These are phyloP conservation scores for Geotrupes spiniger DNA, from an alignment of 2,888 invertebrate genomes.

Conservation along the genomic window DNA sequence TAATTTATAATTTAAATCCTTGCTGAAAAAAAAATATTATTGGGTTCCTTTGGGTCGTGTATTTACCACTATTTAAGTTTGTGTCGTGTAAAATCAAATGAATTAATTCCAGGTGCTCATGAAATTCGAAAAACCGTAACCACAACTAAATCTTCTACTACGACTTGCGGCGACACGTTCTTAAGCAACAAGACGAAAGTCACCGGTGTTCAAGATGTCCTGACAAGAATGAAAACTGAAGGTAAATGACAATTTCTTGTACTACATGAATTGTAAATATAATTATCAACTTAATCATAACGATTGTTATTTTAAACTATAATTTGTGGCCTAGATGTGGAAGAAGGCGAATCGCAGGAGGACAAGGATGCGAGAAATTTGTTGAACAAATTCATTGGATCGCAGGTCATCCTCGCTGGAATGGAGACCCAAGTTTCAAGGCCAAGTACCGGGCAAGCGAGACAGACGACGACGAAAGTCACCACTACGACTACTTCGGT, in stretches of 20 bases:
- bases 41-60: too few species aligned
- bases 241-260: slow-evolving; percentile 42
- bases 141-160: slow-evolving; percentile 22
- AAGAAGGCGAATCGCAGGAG: slow-evolving; percentile 64
- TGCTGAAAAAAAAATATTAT: too few species aligned
- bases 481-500: slow-evolving; percentile 32
- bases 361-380: slow-evolving; percentile 72
- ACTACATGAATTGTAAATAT: too few species aligned
- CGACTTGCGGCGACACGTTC: slow-evolving; percentile 57
- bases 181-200: slow-evolving; percentile 69
- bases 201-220: slow-evolving; percentile 71
- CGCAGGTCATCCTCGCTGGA: slow-evolving; percentile 75
- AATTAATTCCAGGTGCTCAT: slow-evolving; percentile 9
- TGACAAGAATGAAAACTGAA: slow-evolving; percentile 71
- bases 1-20: too few species aligned
- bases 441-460: slow-evolving; percentile 24
- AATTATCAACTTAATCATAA: not conserved
- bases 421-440: slow-evolving; percentile 57
- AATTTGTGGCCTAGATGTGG: slow-evolving; percentile 52
- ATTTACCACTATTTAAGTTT: too few species aligned
- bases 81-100: too few species aligned
- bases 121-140: slow-evolving; percentile 16
- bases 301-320: slow-evolving; percentile 12
- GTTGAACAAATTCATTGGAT: slow-evolving; percentile 80
- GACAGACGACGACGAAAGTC: slow-evolving; percentile 30